Conservation (phyloP, 2,113 vertebrate species). For the Coreoperca whiteheadi region DNA sequence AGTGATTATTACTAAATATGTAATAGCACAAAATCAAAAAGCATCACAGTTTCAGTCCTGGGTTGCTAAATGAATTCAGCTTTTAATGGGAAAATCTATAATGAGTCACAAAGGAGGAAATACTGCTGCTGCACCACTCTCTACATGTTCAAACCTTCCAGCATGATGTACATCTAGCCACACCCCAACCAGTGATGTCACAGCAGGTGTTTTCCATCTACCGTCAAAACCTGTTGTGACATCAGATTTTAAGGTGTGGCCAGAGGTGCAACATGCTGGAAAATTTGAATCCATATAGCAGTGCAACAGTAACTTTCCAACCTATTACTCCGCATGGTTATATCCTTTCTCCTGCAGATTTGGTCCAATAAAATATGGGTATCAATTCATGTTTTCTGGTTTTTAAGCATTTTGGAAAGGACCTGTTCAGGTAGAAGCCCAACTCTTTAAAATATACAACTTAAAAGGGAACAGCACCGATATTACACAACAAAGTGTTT, state of each 20-base stretch:
- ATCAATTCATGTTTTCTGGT: no score
- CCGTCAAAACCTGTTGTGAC: conserved; percentile 9
- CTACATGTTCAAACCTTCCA: background rate
- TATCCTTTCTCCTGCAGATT: background rate
- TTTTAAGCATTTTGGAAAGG: background rate
- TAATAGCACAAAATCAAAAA: background rate
- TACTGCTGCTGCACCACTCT: background rate
- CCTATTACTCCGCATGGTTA: background rate
- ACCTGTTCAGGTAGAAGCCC: background rate
- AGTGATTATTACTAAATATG: background rate
- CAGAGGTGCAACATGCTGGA: background rate
- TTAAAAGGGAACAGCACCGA: background rate
- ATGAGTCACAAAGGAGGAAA: background rate
- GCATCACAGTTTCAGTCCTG: background rate
- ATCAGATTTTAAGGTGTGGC: background rate
- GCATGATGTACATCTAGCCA: background rate
- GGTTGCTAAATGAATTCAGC: background rate
- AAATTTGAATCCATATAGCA: conserved; percentile 7
- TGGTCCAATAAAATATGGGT: background rate
- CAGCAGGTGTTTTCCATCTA: conserved; percentile 6
- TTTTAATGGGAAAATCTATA: background rate
- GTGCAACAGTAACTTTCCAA: background rate
- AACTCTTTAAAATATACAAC: background rate
- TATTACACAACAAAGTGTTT: background rate
- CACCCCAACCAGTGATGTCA: background rate